Evolutionary conservation across 1,140 invertebrate species (phyloP).

Genomic region (Trichomalopsis sarcophagae): DNA sequence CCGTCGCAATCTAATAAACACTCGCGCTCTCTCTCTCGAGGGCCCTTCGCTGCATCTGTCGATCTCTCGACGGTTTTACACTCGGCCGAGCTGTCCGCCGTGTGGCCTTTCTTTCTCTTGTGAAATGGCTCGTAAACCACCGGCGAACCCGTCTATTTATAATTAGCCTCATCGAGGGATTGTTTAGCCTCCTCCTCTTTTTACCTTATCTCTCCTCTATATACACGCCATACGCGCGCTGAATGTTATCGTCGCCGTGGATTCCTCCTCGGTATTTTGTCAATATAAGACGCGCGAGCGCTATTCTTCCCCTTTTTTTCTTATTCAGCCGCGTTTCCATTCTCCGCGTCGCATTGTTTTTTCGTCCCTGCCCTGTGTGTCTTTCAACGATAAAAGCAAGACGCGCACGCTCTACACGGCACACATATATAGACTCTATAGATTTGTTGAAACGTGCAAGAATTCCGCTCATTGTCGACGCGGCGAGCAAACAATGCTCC

Average conservation of each 20-base stretch:
- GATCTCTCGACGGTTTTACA: not conserved
- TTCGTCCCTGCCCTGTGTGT: not conserved
- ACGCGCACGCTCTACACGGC: too few species aligned
- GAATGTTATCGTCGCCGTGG: conserved; percentile 27
- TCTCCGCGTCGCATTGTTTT: not conserved
- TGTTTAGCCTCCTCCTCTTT: conserved; percentile 7
- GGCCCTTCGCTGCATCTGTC: too few species aligned
- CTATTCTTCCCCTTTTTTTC: conserved; percentile 48
- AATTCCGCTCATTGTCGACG: conserved; percentile 67
- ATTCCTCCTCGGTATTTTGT: conserved; percentile 48
- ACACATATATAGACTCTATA: not conserved
- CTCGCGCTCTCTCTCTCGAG: too few species aligned
- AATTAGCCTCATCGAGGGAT: not conserved
- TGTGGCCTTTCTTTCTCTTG: too few species aligned
- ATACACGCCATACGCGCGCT: not conserved
- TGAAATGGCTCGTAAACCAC: too few species aligned
- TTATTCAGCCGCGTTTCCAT: not conserved
- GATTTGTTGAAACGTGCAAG: conserved; percentile 66
- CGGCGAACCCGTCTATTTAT: not conserved
- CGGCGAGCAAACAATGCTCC: conserved; percentile 29
- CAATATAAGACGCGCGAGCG: conserved; percentile 45
- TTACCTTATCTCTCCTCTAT: not conserved
- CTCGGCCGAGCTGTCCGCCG: not conserved
- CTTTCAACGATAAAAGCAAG: conserved; percentile 30
- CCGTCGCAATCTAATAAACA: conserved; percentile 1